phyloP scores from a whole-genome alignment of 2,113 vertebrate species.

The Coracopsis vasa region DNA sequence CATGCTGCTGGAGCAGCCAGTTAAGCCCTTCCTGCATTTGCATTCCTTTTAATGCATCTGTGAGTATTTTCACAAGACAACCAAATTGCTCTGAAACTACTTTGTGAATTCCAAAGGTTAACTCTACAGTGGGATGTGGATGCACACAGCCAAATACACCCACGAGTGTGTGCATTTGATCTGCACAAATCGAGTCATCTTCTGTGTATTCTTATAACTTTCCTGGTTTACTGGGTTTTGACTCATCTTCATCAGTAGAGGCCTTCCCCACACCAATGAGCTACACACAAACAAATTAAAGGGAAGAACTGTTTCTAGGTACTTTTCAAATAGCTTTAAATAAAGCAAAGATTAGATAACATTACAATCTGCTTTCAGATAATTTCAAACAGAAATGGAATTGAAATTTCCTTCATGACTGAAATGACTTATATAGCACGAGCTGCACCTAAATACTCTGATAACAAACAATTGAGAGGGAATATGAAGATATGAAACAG shows the following conservation, averaged over 20 bases:
- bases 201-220: not conserved
- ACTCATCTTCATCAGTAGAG: not conserved
- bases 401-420: not conserved
- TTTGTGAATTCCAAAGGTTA: slow-evolving; percentile 19
- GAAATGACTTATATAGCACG: not conserved
- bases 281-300: not conserved
- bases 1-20: not conserved
- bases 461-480: not conserved
- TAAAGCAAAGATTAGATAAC: not conserved
- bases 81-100: not conserved
- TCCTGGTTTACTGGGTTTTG: not conserved
- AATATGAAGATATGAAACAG: not conserved
- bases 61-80: not conserved
- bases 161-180: not conserved
- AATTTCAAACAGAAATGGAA: not conserved
- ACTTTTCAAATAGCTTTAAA: not conserved
- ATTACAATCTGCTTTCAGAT: not conserved
- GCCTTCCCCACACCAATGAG: not conserved
- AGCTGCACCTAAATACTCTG: not conserved
- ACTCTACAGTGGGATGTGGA: not conserved
- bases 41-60: not conserved
- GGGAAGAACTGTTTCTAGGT: not conserved
- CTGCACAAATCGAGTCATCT: not conserved
- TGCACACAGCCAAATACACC: not conserved
- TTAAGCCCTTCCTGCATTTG: not conserved